Evolutionary conservation across 2,797 vertebrate species (phyloP).

Genomic region (Lagocephalus sceleratus): DNA sequence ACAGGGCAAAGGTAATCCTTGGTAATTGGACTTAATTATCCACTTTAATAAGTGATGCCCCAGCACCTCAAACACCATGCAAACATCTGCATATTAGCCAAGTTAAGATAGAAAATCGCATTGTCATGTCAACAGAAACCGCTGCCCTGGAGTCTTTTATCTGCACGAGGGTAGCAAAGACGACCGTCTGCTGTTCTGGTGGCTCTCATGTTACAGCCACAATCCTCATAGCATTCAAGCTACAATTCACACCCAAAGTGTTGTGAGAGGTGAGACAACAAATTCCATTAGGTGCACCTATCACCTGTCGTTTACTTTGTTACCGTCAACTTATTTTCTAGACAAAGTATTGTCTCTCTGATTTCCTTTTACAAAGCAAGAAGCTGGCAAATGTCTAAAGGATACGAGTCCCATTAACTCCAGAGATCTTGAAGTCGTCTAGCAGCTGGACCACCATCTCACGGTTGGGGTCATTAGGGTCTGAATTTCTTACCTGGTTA

Average conservation of each 20-base stretch:
- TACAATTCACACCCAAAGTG: constrained; percentile 23
- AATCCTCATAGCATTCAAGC: constrained; percentile 31
- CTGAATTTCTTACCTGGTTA: constrained; percentile 89
- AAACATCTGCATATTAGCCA: constrained; percentile 81
- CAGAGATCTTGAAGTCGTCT: constrained; percentile 98
- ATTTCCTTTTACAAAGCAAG: constrained; percentile 3
- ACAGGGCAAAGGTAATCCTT: constrained; percentile 91
- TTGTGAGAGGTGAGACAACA: constrained; percentile 23
- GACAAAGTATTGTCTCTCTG: background rate
- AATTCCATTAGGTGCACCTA: constrained; percentile 14
- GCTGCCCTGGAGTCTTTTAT: background rate
- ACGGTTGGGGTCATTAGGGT: constrained; percentile 87
- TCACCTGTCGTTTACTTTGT: constrained; percentile 54
- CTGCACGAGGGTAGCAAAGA: constrained; percentile 10
- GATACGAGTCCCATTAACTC: constrained; percentile 97
- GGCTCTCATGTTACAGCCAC: constrained; percentile 46
- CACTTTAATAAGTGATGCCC: constrained; percentile 98
- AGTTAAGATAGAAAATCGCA: constrained; percentile 73
- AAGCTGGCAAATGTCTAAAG: constrained; percentile 53
- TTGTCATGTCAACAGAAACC: background rate
- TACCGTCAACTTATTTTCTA: constrained; percentile 9
- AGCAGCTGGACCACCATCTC: constrained; percentile 95
- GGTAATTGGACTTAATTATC: constrained; percentile 99
- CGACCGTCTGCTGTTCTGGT: constrained; percentile 21
- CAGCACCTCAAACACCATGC: constrained; percentile 99